Evolutionary conservation across 2,888 invertebrate genomes (phyloP), one percentile per base, ranked within the genome.

Genomic region (Proisotoma minuta): DNA sequence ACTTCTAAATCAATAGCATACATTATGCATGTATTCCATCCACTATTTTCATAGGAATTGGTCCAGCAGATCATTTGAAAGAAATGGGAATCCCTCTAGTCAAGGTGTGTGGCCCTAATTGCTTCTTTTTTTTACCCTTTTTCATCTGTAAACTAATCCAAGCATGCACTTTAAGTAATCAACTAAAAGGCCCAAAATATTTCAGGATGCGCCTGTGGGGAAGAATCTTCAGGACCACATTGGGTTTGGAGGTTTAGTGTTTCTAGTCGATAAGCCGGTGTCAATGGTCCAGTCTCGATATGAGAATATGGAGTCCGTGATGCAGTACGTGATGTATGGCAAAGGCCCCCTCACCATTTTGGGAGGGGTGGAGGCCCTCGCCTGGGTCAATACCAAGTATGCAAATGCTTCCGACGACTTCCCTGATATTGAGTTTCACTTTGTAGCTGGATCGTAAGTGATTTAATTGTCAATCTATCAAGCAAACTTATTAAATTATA

Each of bases 351-450:
- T 93, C 47, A 92, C 94, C 0, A 89, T 91, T 0, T 52, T 68
- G 1, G 91, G 92, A 1, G 93, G 92, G 0, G 86, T 93, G 4
- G 93, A 93, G 79, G 91, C 90, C 0, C 79, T 92, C 57, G 92
- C 88, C 1, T 93, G 92, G 77, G 86, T 93, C 0, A 89, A 89
- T 72, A 91, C 93, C 0, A 87, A 85, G 66, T 89, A 85, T 73
- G 91, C 90, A 0, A 92, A 92, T 75, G 80, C 81, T 53, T 84
- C 87, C 1, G 84, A 86, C 1, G 83, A 86, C 66, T 90, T 89
- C 84, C 93, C 93, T 0, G 93, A 94, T 74, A 86, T 94, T 50
- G 91, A 94, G 74, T 89, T 93, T 74, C 93, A 94, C 75, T 92
- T 94, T 87, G 91, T 92, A 1, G 92, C 93, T 1, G 91, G 93